phyloP scores from a whole-genome alignment of 2,797 vertebrate genomes.

The Holocentrus rufus region DNA sequence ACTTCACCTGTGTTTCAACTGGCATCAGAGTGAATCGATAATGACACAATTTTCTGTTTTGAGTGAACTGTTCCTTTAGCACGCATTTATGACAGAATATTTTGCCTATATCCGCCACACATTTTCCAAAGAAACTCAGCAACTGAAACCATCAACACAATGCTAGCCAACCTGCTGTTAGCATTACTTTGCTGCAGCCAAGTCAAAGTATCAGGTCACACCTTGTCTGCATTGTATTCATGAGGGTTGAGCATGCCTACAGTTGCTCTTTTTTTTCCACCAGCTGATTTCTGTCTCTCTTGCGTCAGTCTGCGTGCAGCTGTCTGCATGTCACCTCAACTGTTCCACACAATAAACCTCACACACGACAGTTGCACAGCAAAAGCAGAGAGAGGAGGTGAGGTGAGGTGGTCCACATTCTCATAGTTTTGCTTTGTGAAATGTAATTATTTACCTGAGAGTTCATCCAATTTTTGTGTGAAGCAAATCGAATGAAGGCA shows the following conservation, averaged over 20 bases:
- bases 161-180: background rate
- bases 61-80: too few relatives aligned
- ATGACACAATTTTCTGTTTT: too few relatives aligned
- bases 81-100: too few relatives aligned
- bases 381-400: slow-evolving; percentile 28
- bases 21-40: too few relatives aligned
- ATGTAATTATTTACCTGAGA: background rate
- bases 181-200: too few relatives aligned
- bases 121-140: background rate
- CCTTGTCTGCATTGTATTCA: slow-evolving; percentile 12
- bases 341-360: slow-evolving; percentile 65
- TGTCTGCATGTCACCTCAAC: slow-evolving; percentile 71
- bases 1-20: too few relatives aligned
- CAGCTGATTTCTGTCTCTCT: slow-evolving; percentile 60
- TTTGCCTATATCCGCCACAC: too few relatives aligned
- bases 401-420: background rate
- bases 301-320: slow-evolving; percentile 58
- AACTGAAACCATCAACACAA: background rate
- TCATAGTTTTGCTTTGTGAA: background rate
- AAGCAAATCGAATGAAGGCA: background rate
- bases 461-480: background rate
- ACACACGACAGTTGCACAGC: slow-evolving; percentile 43
- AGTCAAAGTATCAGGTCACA: background rate
- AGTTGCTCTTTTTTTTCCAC: slow-evolving; percentile 59
- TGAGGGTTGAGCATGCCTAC: slow-evolving; percentile 18